Evolutionary conservation across 1,140 invertebrate species (phyloP), one percentile per base, ranked within the genome.

Genomic region (Pseudomyrmex flavicornis): DNA sequence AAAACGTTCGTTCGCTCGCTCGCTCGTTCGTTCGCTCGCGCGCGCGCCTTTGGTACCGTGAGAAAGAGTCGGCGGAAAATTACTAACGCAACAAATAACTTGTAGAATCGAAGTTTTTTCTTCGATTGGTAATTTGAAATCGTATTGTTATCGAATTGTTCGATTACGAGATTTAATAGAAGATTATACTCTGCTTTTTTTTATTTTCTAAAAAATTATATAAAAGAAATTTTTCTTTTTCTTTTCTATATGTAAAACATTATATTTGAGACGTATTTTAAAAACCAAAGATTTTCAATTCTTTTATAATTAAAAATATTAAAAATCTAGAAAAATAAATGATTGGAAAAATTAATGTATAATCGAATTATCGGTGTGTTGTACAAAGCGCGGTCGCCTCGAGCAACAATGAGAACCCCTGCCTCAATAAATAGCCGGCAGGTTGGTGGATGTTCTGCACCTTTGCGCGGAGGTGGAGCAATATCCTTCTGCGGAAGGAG

Each of bases 361-460:
- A 4, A 17, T 17, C 17, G 17, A 58, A 58, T 59, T 22, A 68
- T 13, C 26, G 58, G 26, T 48, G 15, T 0, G 8, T 10, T 10
- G 2, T 8, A 20, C 10, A 17, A 48, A 22, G 54, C 58, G 44
- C 5, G 22, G 4, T 68, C 20, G 26, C 10, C 63, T 48, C 65
- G 20, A 58, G 10, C 48, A 69, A 66, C 54, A 80, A 68, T 85
- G 85, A 87, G 84, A 87, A 87, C 85, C 85, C 52, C 76, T 85
- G 85, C 54, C 17, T 73, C 72, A 59, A 86, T 85, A 85, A 85
- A 87, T 82, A 85, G 77, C 79, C 48, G 68, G 54, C 69, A 62
- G 83, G 66, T 82, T 75, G 83, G 61, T 48, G 83, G 61, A 66
- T 58, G 72, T 59, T 76, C 62, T 35, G 59, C 82, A 77, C 62